Percentiles rank a stretch among this genome's conserved stretches.
phyloP scores from a whole-genome alignment of 2,797 vertebrate genomes.

The Bovichtus variegatus region DNA sequence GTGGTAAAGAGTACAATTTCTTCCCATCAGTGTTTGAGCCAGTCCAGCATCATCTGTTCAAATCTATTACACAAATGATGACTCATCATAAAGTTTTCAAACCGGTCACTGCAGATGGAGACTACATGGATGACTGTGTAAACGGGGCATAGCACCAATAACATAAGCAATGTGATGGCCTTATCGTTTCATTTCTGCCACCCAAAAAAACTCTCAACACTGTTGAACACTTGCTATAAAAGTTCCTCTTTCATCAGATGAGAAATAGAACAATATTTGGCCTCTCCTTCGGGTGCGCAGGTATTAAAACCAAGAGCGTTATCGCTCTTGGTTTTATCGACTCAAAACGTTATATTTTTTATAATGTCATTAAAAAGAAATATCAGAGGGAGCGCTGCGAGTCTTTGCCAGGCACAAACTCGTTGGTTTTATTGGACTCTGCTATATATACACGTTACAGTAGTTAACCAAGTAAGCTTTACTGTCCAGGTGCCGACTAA shows the following conservation, averaged over 20 bases:
- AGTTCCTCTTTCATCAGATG: background rate
- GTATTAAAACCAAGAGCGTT: conserved; percentile 14
- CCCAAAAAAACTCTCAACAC: background rate
- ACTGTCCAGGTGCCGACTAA: too few relatives aligned
- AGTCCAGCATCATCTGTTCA: background rate
- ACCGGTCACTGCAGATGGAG: background rate
- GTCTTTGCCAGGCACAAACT: background rate
- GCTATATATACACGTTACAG: too few relatives aligned
- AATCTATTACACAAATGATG: background rate
- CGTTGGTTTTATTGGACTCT: background rate
- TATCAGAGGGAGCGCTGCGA: background rate
- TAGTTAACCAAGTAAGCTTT: too few relatives aligned
- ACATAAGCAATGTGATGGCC: background rate
- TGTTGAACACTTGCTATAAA: background rate
- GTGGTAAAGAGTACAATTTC: too few relatives aligned
- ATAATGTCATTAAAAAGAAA: conserved; percentile 1
- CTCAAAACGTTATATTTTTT: background rate
- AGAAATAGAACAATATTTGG: background rate
- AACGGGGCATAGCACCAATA: background rate
- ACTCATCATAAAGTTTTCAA: background rate
- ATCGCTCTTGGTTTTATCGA: background rate
- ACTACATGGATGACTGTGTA: background rate
- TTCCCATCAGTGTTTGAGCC: background rate
- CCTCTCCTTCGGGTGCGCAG: background rate
- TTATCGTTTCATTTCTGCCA: background rate